These are phyloP conservation scores for Palaemon carinicauda DNA, from an alignment of 1,140 invertebrate species.

Conservation along the genomic window DNA sequence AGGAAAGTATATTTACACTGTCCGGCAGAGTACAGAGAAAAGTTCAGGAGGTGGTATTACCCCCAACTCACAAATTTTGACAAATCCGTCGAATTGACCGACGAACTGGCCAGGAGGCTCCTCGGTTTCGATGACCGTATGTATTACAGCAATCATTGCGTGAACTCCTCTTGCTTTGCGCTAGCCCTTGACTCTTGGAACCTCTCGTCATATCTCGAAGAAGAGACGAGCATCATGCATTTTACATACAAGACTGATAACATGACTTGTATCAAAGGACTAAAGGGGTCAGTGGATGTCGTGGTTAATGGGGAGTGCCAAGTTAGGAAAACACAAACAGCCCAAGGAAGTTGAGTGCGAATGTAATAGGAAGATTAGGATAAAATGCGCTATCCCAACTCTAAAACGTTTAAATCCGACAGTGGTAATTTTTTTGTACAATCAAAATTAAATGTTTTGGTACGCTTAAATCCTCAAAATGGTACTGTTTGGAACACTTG, in stretches of 20 bases:
- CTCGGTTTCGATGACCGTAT: conserved; percentile 54
- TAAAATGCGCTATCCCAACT: no score
- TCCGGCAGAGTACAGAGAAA: conserved; percentile 17
- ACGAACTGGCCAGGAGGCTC: conserved; percentile 21
- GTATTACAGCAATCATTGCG: conserved; percentile 52
- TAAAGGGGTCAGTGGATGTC: conserved; percentile 32
- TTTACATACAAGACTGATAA: conserved; percentile 52
- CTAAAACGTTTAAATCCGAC: no score
- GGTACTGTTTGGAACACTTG: no score
- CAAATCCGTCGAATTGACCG: not conserved
- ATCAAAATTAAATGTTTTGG: no score
- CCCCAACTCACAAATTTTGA: conserved; percentile 26
- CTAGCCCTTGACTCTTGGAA: conserved; percentile 56
- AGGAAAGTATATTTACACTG: conserved; percentile 28
- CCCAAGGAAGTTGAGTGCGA: no score
- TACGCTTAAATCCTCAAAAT: no score
- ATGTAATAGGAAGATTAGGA: no score
- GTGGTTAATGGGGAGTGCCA: not conserved
- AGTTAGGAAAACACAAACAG: not conserved
- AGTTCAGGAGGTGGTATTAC: conserved; percentile 55
- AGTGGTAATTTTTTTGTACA: no score
- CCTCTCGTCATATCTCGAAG: conserved; percentile 45
- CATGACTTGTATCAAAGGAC: conserved; percentile 41
- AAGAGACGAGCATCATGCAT: conserved; percentile 39
- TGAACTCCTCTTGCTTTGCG: conserved; percentile 41